Evolutionary conservation across 1,140 invertebrate species (phyloP), one percentile per base, ranked within the genome.

Genomic region (Kradibia gibbosae): DNA sequence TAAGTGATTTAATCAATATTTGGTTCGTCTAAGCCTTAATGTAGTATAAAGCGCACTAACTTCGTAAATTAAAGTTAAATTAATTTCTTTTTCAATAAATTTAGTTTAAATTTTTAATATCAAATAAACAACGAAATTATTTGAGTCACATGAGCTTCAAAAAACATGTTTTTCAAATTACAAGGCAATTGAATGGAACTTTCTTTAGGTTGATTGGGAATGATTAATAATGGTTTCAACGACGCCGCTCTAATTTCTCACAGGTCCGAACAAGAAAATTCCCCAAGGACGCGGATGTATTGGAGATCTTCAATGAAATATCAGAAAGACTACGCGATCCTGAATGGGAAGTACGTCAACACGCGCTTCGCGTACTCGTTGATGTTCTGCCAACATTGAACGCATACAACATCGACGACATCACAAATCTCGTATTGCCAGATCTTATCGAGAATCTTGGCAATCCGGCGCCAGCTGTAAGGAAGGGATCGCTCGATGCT

Each of bases 341-440:
- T 0, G 95, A 96, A 89, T 95, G 95, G 94, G 95, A 96, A 88
- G 95, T 96, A 25, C 92, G 96, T 4, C 94, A 96, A 65, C 95
- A 96, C 86, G 95, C 95, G 28, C 88, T 96, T 1, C 89, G 95
- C 74, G 95, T 96, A 10, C 91, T 96, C 4, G 93, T 94, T 15
- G 95, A 96, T 88, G 91, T 96, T 31, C 89, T 96, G 11, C 94
- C 95, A 0, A 93, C 95, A 25, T 91, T 95, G 77, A 42, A 17
- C 20, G 0, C 75, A 15, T 42, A 78, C 1, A 4, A 20, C 0
- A 91, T 96, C 10, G 94, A 95, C 76, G 91, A 92, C 75, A 88
- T 93, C 55, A 92, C 94, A 88, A 88, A 91, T 77, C 88, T 90
- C 25, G 91, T 96, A 13, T 91, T 95, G 60, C 92, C 92, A 7